These are phyloP conservation scores for Enteromius treurensis DNA, from an alignment of 2,797 vertebrate genomes.

Conservation along the genomic window DNA sequence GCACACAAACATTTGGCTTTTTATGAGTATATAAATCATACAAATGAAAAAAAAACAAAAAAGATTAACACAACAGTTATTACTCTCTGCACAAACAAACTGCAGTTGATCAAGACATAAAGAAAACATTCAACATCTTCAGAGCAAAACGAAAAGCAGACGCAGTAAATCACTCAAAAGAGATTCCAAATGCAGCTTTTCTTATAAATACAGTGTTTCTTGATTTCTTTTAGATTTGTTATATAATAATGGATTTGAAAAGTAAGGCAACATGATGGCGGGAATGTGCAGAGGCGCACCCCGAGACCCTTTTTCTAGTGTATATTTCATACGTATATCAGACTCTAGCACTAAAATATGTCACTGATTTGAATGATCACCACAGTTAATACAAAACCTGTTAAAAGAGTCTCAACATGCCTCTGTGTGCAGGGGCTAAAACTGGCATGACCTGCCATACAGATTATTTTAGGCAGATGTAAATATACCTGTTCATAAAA, in stretches of 20 bases:
- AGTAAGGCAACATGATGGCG: not conserved
- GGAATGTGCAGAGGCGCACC: not conserved
- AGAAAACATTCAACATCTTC: conserved; percentile 46
- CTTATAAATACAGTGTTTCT: not conserved
- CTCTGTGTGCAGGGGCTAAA: conserved; percentile 62
- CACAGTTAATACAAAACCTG: conserved; percentile 10
- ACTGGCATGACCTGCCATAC: conserved; percentile 51
- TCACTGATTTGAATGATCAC: not conserved
- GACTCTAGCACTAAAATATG: not conserved
- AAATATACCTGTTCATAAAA: conserved; percentile 69
- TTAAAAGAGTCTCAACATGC: conserved; percentile 46
- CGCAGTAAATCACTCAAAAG: conserved; percentile 43
- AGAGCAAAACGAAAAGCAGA: conserved; percentile 41
- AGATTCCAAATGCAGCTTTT: conserved; percentile 23
- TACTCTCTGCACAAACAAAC: conserved; percentile 54
- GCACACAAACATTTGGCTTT: conserved; percentile 65
- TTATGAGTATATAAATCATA: conserved; percentile 67
- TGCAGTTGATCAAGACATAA: conserved; percentile 51
- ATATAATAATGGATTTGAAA: conserved; percentile 35
- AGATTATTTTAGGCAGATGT: conserved; percentile 52
- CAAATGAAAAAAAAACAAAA: conserved; percentile 43
- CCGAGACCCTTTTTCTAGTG: not conserved
- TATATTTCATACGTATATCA: not conserved
- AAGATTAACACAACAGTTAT: conserved; percentile 47
- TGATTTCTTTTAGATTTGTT: conserved; percentile 28